Conservation (phyloP, 1,140 invertebrate species). For the Euura lappo region DNA sequence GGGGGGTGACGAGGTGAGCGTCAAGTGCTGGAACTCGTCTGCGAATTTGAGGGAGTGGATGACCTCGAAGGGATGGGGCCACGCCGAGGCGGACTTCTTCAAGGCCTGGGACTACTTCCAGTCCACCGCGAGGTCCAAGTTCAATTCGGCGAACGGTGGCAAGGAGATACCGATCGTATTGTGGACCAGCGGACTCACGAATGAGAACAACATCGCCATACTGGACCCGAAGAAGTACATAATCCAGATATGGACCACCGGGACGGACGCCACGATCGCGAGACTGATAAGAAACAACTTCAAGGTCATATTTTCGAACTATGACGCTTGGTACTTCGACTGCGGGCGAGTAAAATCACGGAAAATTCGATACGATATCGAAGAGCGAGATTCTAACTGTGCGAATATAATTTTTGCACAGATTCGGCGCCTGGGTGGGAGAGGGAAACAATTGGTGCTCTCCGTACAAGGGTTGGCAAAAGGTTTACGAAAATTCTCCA, state of each 20-base stretch:
- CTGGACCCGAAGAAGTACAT: constrained; percentile 78
- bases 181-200: constrained; percentile 85
- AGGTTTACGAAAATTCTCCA: constrained; percentile 80
- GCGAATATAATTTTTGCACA: constrained; percentile 22
- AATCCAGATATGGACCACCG: constrained; percentile 82
- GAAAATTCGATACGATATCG: constrained; percentile 31
- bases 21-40: constrained; percentile 80
- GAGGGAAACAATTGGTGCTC: constrained; percentile 84
- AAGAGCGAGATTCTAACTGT: not conserved
- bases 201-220: constrained; percentile 69
- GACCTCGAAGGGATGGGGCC: constrained; percentile 65
- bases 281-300: constrained; percentile 74
- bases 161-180: constrained; percentile 71
- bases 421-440: constrained; percentile 65
- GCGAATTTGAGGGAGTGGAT: constrained; percentile 74
- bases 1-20: constrained; percentile 85
- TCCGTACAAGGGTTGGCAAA: constrained; percentile 89
- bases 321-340: constrained; percentile 84
- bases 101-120: constrained; percentile 82
- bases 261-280: constrained; percentile 66
- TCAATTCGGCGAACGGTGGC: constrained; percentile 58
- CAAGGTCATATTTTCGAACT: constrained; percentile 81
- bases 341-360: constrained; percentile 67
- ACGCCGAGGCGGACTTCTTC: constrained; percentile 69
- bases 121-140: constrained; percentile 64